Evolutionary conservation across 2,113 vertebrate genomes (phyloP).

Genomic region (Erpornis zantholeuca): DNA sequence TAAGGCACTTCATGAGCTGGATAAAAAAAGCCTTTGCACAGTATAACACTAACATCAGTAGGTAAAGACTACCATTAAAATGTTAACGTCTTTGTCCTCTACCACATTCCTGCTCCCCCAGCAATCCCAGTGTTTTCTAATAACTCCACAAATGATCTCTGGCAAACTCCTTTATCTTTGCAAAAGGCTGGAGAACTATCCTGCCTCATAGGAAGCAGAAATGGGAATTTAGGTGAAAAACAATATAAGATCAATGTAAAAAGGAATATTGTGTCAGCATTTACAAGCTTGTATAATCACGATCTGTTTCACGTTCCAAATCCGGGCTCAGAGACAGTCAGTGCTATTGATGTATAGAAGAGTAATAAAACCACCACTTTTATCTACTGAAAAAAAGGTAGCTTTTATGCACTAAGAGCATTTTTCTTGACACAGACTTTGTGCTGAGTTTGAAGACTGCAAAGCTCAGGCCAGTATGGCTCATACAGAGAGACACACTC

Average conservation of each 20-base stretch:
- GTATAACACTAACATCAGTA: background rate
- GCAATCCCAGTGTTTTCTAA: background rate
- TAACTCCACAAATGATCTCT: background rate
- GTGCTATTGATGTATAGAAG: accelerated
- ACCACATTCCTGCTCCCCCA: background rate
- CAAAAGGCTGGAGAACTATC: background rate
- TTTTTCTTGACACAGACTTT: background rate
- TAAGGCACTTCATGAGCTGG: background rate
- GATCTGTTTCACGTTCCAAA: background rate
- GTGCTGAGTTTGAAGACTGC: background rate
- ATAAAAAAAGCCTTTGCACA: background rate
- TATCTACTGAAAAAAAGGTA: background rate
- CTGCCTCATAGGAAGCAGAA: background rate
- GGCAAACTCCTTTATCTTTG: background rate
- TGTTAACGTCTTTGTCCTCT: background rate
- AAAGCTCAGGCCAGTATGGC: background rate
- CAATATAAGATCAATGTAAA: accelerated
- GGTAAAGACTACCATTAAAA: background rate
- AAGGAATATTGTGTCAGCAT: background rate
- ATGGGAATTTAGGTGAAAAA: background rate
- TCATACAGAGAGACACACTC: background rate
- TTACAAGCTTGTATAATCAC: background rate
- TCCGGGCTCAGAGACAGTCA: background rate
- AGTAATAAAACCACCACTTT: background rate
- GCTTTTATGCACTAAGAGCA: background rate